phyloP scores from a whole-genome alignment of 2,888 invertebrate species.

The Dasysyrphus albostriatus region DNA sequence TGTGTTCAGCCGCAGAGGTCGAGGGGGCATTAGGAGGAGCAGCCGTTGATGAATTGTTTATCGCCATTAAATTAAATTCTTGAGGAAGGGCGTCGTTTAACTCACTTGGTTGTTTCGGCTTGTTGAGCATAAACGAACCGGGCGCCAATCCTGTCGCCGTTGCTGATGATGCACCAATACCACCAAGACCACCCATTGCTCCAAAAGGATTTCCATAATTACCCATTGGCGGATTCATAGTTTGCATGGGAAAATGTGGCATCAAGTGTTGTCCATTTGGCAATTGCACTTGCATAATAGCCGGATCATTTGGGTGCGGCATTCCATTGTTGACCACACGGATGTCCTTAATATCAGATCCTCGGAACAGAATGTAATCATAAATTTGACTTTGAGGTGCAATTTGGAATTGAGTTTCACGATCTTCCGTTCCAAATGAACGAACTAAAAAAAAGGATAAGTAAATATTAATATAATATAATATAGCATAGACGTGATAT shows the following conservation, averaged over 20 bases:
- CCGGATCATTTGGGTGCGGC: conserved; percentile 97
- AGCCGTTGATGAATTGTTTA: conserved; percentile 77
- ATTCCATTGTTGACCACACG: conserved; percentile 95
- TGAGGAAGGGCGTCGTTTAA: conserved; percentile 82
- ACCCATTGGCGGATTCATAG: conserved; percentile 85
- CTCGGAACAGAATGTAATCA: conserved; percentile 99
- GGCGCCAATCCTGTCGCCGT: conserved; percentile 82
- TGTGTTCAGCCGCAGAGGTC: conserved; percentile 83
- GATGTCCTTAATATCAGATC: conserved; percentile 99
- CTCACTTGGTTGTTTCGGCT: conserved; percentile 88
- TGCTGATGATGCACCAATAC: conserved; percentile 82
- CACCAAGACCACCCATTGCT: conserved; percentile 82
- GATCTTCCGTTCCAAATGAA: conserved; percentile 99
- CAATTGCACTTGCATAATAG: conserved; percentile 96
- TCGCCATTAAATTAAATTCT: conserved; percentile 74
- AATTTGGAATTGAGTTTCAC: conserved; percentile 97
- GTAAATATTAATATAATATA: conserved; percentile 41
- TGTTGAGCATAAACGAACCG: conserved; percentile 83
- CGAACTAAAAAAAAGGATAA: conserved; percentile 89
- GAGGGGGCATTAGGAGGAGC: conserved; percentile 77
- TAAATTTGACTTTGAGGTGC: conserved; percentile 99
- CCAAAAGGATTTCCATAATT: conserved; percentile 83
- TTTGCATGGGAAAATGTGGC: conserved; percentile 89
- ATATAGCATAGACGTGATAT: not conserved
- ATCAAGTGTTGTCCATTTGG: conserved; percentile 88